Evolutionary conservation across 2,113 vertebrate species (phyloP), one percentile per base, ranked within the genome.

Genomic region (Apodemus speciosus): DNA sequence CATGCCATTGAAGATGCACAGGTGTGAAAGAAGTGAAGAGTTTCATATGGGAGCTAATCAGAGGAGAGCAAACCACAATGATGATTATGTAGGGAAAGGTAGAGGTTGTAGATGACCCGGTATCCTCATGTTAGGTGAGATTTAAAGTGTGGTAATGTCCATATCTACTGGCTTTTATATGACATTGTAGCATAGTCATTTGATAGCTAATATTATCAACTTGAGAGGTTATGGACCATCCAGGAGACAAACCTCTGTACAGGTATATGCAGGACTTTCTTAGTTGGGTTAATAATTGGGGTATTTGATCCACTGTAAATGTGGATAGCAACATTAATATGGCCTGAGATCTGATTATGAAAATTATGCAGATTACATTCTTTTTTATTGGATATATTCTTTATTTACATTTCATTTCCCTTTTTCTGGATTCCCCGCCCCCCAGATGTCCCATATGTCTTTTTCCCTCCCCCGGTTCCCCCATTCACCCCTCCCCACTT

Each of bases 71-170:
- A 21, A 32, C 13, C 38, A 40, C 62, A 38, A 8, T 62, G 68
- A 2, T 38, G 51, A 5, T 6, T 0, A 7, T 1, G 5, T 15
- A 1, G 2, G 49, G 0, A 8, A 0, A 7, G 4, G 6, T 25
- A 9, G 25, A 25, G n/a, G 2, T 1, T 38, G 7, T 71, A 27
- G 21, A 8, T 30, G 43, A 3, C 27, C 4, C 2, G 3, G 2
- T 13, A 5, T 53, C 81, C 64, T 51, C 64, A 5, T 3, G 2
- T 21, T 0, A 73, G 18, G 9, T 62, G 40, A 79, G 35, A 68
- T 25, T 2, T 30, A n/a, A n/a, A 10, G 6, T 20, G 14, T 72
- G 16, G 2, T 38, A 85, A 64, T 69, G 53, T 9, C 20, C 35
- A 8, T 11, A 18, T 18, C 18, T 27, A 21, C 7, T 23, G 30